Percentiles rank a stretch among this genome's conserved stretches.
phyloP scores from a whole-genome alignment of 2,113 vertebrate species.

The Periophthalmus modestus region DNA sequence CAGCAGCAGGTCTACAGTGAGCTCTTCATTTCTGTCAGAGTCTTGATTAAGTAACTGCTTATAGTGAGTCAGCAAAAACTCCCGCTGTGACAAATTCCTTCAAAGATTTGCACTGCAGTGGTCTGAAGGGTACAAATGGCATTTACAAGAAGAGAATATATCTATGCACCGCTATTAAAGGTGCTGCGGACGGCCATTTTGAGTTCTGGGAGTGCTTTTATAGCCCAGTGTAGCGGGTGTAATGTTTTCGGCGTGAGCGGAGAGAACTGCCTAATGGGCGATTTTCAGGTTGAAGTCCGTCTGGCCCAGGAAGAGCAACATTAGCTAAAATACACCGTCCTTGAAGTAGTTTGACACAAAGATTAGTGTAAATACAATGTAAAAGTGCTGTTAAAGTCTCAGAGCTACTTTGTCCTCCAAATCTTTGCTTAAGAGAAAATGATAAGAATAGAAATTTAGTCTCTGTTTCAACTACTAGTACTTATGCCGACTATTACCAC shows the following conservation, averaged over 20 bases:
- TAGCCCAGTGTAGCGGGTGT: constrained; percentile 15
- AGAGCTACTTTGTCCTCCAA: not conserved
- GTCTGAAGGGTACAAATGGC: constrained; percentile 21
- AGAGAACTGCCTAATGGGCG: constrained; percentile 36
- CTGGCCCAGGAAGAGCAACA: constrained; percentile 18
- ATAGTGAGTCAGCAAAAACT: constrained; percentile 45
- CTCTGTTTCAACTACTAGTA: not conserved
- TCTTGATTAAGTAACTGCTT: constrained; percentile 17
- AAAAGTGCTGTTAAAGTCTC: not conserved
- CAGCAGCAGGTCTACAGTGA: not conserved
- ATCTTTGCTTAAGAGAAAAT: not conserved
- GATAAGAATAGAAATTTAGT: not conserved
- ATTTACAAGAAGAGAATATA: constrained; percentile 19
- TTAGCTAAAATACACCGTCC: constrained; percentile 5
- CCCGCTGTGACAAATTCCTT: constrained; percentile 13
- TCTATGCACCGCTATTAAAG: constrained; percentile 19
- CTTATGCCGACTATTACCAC: not conserved
- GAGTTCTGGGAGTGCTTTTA: constrained; percentile 27
- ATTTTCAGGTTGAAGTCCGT: constrained; percentile 39
- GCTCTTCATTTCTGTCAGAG: constrained; percentile 3
- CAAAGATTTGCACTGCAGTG: constrained; percentile 26
- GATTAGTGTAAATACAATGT: constrained; percentile 1
- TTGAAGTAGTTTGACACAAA: constrained; percentile 1
- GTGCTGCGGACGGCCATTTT: constrained; percentile 18
- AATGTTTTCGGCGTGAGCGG: constrained; percentile 33